These are phyloP conservation scores for Nasonia longicornis DNA, from an alignment of 1,140 invertebrate species.

Conservation along the genomic window DNA sequence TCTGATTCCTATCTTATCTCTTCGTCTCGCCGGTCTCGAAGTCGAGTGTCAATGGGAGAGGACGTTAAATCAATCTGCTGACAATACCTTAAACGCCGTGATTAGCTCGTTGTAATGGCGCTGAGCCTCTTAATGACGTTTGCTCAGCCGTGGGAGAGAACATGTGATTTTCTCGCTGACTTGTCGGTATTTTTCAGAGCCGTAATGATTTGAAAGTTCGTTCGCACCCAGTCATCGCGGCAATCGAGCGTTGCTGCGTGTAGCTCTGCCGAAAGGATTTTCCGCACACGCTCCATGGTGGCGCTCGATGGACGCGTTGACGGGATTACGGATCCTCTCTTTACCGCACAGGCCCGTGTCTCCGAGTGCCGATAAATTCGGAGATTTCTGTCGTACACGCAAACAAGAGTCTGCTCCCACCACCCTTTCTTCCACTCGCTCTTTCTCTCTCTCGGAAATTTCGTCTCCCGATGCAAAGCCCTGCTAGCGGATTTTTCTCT, in stretches of 20 bases:
- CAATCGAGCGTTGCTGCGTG: too few relatives aligned
- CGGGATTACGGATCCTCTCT: conserved; percentile 55
- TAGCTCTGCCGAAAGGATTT: not conserved
- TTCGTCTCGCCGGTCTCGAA: not conserved
- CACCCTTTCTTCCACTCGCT: conserved; percentile 44
- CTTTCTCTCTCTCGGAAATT: conserved; percentile 28
- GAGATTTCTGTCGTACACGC: conserved; percentile 59
- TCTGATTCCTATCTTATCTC: conserved; percentile 43
- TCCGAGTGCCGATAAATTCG: conserved; percentile 57
- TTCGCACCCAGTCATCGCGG: not conserved
- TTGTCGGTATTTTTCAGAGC: not conserved
- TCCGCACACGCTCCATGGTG: conserved; percentile 40
- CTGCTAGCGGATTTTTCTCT: not conserved
- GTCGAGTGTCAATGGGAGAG: conserved; percentile 38
- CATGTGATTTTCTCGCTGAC: not conserved
- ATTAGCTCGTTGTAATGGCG: conserved; percentile 32
- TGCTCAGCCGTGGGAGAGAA: not conserved
- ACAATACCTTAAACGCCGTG: conserved; percentile 36
- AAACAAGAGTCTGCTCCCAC: conserved; percentile 49
- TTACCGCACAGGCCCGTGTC: conserved; percentile 49
- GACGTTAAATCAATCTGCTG: conserved; percentile 45
- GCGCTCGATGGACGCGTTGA: conserved; percentile 51
- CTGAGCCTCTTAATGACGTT: conserved; percentile 13
- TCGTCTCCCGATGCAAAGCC: conserved; percentile 26
- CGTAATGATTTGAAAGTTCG: not conserved